phyloP scores from a whole-genome alignment of 2,888 invertebrate genomes.

The Rhagonycha fulva region DNA sequence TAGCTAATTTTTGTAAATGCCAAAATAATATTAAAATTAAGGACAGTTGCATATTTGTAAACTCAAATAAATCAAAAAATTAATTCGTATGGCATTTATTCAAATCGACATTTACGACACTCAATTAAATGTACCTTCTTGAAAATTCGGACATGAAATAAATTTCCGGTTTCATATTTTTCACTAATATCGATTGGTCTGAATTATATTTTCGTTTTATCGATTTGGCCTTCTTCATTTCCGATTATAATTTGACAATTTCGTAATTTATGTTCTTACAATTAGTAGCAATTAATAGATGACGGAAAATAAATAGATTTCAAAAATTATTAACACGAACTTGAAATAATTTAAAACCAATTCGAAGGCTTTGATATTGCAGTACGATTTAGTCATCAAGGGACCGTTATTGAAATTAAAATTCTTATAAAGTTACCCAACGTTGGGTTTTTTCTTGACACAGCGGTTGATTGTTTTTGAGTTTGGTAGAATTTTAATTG shows the following conservation, averaged over 20 bases:
- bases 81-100: background rate
- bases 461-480: background rate
- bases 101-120: background rate
- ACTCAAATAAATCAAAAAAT: background rate
- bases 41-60: background rate
- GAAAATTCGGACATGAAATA: background rate
- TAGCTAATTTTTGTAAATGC: background rate
- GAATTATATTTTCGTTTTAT: background rate
- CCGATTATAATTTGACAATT: conserved; percentile 3
- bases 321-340: background rate
- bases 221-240: background rate
- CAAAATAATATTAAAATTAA: background rate
- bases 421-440: background rate
- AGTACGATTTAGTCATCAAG: background rate
- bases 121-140: background rate
- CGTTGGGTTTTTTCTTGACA: background rate
- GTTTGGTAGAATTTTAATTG: background rate
- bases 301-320: background rate
- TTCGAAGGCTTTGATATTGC: background rate
- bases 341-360: background rate
- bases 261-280: background rate
- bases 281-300: conserved; percentile 2
- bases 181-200: background rate
- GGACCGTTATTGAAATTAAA: background rate
- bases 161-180: background rate